Conservation (phyloP, 2,797 vertebrate genomes). For the Megalops cyprinoides region DNA sequence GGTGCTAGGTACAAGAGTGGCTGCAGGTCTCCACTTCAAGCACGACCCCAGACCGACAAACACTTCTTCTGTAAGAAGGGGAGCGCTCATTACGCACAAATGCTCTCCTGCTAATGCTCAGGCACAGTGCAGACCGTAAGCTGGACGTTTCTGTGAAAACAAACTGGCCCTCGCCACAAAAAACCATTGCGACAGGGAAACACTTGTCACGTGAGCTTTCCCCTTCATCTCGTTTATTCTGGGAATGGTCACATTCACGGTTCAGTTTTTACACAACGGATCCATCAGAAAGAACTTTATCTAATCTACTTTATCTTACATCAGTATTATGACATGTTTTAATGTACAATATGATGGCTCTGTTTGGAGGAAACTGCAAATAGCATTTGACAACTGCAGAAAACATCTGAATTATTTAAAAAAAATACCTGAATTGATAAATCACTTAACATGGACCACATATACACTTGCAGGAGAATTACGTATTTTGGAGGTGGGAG, state of each 20-base stretch:
- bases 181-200: too few relatives aligned
- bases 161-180: neutral
- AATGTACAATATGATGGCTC: constrained; percentile 22
- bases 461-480: neutral
- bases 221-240: neutral
- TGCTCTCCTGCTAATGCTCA: neutral
- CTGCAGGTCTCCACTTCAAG: neutral
- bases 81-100: neutral
- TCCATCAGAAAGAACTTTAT: constrained; percentile 14
- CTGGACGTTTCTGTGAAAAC: too few relatives aligned
- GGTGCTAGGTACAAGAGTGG: neutral
- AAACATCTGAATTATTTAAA: neutral
- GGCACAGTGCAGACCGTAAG: neutral
- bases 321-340: constrained; percentile 24
- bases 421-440: neutral
- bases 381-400: neutral
- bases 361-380: constrained; percentile 3
- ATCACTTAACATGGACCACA: neutral
- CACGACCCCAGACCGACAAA: neutral
- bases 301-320: constrained; percentile 33
- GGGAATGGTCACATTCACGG: constrained; percentile 12
- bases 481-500: neutral
- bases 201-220: neutral
- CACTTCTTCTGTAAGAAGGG: neutral
- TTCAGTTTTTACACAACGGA: constrained; percentile 12